Evolutionary conservation across 2,797 vertebrate species (phyloP).

Genomic region (Phylloscopus collybita): DNA sequence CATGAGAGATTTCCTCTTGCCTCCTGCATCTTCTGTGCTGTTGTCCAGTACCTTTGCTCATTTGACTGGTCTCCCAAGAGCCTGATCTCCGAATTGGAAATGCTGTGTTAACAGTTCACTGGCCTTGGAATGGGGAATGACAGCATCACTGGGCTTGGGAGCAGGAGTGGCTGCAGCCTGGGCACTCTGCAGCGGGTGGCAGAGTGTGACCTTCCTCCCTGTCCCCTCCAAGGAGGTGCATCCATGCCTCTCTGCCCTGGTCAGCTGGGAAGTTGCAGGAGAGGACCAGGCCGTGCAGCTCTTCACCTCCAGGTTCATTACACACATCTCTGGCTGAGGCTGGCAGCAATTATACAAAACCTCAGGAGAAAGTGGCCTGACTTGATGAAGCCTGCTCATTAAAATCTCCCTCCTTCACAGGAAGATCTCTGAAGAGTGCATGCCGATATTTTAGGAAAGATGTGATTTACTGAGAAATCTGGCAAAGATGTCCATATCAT

Average conservation of each 20-base stretch:
- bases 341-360: not conserved
- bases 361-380: not conserved
- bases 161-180: not conserved
- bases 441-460: not conserved
- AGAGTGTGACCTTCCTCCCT: not conserved
- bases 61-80: not conserved
- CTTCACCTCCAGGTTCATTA: not conserved
- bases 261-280: not conserved
- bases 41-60: not conserved
- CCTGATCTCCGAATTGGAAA: accelerated
- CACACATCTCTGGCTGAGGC: not conserved
- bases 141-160: not conserved
- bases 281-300: accelerated
- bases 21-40: not conserved
- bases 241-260: accelerated
- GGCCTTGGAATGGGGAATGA: not conserved
- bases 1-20: not conserved
- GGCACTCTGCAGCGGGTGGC: accelerated
- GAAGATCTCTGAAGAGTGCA: not conserved
- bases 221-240: not conserved
- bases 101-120: not conserved
- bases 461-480: not conserved
- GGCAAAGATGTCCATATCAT: not conserved
- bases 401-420: not conserved
- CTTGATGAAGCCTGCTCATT: not conserved